Conservation (phyloP, 2,113 vertebrate genomes). For the Campylorhamphus procurvoides region DNA sequence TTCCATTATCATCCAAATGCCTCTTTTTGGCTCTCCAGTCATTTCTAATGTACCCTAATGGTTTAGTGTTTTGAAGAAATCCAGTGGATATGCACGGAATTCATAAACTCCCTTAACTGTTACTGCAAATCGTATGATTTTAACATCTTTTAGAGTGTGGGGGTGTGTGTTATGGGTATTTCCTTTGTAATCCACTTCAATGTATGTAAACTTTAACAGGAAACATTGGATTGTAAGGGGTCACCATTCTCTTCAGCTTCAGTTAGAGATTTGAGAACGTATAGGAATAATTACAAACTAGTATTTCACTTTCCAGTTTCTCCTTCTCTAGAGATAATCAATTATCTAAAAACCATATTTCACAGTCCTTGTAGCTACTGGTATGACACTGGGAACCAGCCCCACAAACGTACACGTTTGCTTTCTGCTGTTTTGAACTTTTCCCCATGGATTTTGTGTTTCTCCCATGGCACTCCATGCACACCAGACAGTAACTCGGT, state of each 20-base stretch:
- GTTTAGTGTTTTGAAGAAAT: neutral
- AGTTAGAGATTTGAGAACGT: neutral
- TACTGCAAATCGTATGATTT: neutral
- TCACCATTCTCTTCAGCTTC: neutral
- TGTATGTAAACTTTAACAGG: neutral
- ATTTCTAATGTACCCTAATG: neutral
- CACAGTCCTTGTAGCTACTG: neutral
- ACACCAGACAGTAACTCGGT: fast-evolving
- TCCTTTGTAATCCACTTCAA: neutral
- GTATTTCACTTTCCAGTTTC: neutral
- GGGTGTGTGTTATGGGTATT: neutral
- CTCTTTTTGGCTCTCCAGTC: neutral
- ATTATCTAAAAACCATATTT: neutral
- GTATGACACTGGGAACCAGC: neutral
- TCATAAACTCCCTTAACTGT: neutral
- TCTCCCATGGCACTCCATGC: fast-evolving
- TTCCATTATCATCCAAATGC: neutral
- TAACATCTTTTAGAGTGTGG: neutral
- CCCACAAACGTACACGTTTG: neutral
- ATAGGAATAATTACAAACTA: neutral
- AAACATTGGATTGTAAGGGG: neutral
- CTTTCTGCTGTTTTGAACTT: neutral
- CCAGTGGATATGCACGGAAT: neutral
- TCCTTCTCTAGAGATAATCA: neutral
- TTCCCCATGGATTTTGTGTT: neutral